Evolutionary conservation across 1,140 invertebrate genomes (phyloP).

Genomic region (Philotrypesis tridentata): DNA sequence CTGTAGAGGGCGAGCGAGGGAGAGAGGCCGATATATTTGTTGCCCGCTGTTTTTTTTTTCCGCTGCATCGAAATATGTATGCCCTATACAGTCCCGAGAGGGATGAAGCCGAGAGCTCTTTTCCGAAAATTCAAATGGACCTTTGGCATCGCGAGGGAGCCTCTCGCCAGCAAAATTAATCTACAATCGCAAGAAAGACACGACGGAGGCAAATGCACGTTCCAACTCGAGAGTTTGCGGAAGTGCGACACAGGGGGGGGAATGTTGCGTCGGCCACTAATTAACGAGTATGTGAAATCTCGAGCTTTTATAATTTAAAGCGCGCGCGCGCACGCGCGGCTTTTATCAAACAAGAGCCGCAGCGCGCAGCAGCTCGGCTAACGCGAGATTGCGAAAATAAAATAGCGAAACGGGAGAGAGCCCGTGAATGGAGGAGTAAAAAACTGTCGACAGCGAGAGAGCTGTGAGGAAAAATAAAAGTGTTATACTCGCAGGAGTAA

Average conservation of each 20-base stretch:
- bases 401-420: background rate
- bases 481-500: constrained; percentile 1
- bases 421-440: background rate
- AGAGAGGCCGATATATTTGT: background rate
- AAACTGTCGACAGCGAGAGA: background rate
- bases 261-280: too few relatives aligned
- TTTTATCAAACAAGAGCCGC: background rate
- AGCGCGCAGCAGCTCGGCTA: background rate
- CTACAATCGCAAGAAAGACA: constrained; percentile 7
- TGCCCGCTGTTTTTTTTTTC: constrained; percentile 50
- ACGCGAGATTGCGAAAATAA: background rate
- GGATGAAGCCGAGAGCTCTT: constrained; percentile 23
- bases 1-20: background rate
- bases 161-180: background rate
- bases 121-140: constrained; percentile 53
- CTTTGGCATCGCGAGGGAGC: constrained; percentile 22
- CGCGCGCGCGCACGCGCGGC: too few relatives aligned
- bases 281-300: too few relatives aligned
- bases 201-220: background rate
- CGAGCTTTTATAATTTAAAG: too few relatives aligned
- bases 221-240: too few relatives aligned
- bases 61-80: constrained; percentile 54
- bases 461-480: background rate
- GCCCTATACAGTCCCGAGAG: background rate
- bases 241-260: too few relatives aligned